A percentile compares a stretch with the other conserved stretches of the same genome.
phyloP scores from a whole-genome alignment of 2,888 invertebrate genomes.

The Sarcophaga variegata region DNA sequence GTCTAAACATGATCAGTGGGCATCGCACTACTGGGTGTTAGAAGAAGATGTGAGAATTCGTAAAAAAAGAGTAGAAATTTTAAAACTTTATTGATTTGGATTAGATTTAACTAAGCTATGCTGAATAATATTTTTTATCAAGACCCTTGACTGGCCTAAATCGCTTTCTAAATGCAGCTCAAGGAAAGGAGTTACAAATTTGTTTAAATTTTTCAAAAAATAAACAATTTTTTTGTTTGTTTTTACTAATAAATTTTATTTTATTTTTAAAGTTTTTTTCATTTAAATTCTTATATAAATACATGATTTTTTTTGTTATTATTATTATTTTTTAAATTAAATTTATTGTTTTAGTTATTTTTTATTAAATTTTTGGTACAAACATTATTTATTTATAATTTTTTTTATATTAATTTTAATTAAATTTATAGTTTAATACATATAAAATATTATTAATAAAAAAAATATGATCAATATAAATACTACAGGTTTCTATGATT shows the following conservation, averaged over 20 bases:
- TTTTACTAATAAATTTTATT: constrained; percentile 58
- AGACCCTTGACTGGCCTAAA: too few species aligned
- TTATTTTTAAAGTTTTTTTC: constrained; percentile 35
- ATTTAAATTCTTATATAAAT: constrained; percentile 55
- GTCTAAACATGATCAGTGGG: too few species aligned
- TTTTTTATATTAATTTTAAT: constrained; percentile 50
- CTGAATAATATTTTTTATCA: too few species aligned
- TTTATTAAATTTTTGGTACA: constrained; percentile 70
- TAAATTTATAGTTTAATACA: constrained; percentile 66
- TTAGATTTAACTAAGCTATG: too few species aligned
- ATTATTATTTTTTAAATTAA: constrained; percentile 31
- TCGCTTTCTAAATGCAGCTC: too few species aligned
- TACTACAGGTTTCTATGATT: constrained; percentile 18
- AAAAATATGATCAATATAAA: constrained; percentile 62
- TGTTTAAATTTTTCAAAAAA: background rate
- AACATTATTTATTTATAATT: constrained; percentile 58
- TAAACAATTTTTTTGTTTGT: background rate
- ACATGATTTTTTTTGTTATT: constrained; percentile 42
- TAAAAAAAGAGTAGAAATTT: too few species aligned
- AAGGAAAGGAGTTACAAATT: background rate
- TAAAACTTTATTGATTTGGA: too few species aligned
- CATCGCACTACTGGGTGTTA: too few species aligned
- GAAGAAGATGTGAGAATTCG: too few species aligned
- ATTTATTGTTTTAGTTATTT: constrained; percentile 63
- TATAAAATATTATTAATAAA: constrained; percentile 67